Base-by-base conservation (phyloP, 2,113 vertebrate species). In the Calidris pygmaea region DNA sequence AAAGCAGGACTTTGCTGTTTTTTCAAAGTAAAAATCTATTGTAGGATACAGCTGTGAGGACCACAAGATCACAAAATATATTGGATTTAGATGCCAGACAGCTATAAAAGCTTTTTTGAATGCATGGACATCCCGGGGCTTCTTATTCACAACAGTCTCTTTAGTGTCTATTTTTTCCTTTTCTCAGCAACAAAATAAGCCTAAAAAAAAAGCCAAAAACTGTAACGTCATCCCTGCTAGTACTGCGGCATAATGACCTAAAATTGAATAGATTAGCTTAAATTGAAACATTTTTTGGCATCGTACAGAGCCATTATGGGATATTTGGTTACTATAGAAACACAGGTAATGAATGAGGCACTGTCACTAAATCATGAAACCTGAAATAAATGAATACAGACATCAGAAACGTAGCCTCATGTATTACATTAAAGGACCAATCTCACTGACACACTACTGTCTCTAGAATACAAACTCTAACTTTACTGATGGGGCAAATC, bases 281-380 rank as follows among this genome's bases (percentile, higher is more conserved):
- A 97, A 97, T 17, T 81, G 60, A 94, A 97, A 95, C 39, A 92
- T n/a, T 95, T 95, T 97, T 92, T 85, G 86, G 72, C 66, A 88
- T 78, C 29, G 7, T 66, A 93, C 55, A 94, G n/a, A 93, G 27
- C 17, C 45, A 93, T 96, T 95, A 95, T 87, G 85, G 91, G 85
- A 93, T 88, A 93, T 89, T 84, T 75, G 24, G 78, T 97, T 95
- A 77, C 95, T 91, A 87, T 81, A 81, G 96, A 56, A 96, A 95
- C 87, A 84, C 13, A 95, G 71, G 80, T 90, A 95, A 85, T 63
- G 39, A 94, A 91, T 75, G 56, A 79, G 48, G 45, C 37, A 41
- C 41, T 63, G 87, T 71, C 52, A 85, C 35, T 93, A 97, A 96
- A 65, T 72, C 52, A 80, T 52, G 75, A 95, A 95, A 92, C 45